Conservation (phyloP, 2,113 vertebrate genomes). For the Vidua chalybeata region DNA sequence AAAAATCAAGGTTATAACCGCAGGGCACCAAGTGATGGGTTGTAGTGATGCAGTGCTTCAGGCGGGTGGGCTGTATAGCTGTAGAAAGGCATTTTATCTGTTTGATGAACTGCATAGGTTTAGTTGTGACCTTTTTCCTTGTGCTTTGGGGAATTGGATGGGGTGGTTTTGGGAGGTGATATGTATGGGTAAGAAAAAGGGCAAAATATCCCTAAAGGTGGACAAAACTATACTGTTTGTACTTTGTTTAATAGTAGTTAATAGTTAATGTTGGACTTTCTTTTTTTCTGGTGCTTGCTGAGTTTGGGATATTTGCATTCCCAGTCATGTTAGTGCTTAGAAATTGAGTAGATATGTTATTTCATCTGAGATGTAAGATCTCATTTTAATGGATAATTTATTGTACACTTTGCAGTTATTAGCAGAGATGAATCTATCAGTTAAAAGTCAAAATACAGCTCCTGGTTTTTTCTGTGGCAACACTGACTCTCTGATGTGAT, state of each 20-base stretch:
- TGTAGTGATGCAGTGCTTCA: not conserved
- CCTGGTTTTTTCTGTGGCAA: not conserved
- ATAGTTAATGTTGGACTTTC: not conserved
- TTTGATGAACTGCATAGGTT: not conserved
- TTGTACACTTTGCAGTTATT: not conserved
- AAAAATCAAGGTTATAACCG: not conserved
- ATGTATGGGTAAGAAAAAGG: not conserved
- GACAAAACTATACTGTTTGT: not conserved
- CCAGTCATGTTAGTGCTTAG: not conserved
- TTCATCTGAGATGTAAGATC: not conserved
- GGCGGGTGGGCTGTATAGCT: not conserved
- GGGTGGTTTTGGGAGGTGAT: fast-evolving
- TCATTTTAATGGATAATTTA: not conserved
- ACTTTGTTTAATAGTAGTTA: too few species aligned
- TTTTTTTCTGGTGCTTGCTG: not conserved
- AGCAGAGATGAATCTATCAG: not conserved
- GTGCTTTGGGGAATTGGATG: not conserved
- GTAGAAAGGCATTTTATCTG: not conserved
- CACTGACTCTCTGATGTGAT: not conserved
- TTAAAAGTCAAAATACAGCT: not conserved
- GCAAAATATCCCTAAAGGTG: not conserved
- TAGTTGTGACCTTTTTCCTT: not conserved
- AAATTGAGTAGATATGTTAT: not conserved
- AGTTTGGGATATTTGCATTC: not conserved
- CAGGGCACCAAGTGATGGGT: fast-evolving